Conservation (phyloP, 2,113 vertebrate species). For the Bubalus kerabau region DNA sequence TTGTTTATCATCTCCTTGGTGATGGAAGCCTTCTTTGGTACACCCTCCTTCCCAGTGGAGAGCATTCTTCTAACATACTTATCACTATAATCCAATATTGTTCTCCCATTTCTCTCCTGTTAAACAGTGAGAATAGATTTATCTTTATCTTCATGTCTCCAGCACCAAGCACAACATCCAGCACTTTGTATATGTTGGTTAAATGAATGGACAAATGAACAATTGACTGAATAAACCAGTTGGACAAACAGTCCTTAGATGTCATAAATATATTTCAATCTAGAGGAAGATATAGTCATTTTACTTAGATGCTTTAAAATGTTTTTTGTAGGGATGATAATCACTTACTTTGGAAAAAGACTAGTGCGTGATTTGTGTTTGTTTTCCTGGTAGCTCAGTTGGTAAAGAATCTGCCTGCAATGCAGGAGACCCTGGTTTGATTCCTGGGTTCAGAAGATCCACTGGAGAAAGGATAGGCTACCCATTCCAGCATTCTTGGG, state of each 20-base stretch:
- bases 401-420: not conserved
- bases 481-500: not conserved
- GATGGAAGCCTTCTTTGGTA: not conserved
- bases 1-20: not conserved
- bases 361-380: not conserved
- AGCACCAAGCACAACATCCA: not conserved
- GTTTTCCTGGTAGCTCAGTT: not conserved
- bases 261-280: not conserved
- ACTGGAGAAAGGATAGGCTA: not conserved
- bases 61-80: not conserved
- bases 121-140: not conserved
- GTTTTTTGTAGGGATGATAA: not conserved
- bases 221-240: not conserved
- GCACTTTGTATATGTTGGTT: not conserved
- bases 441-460: not conserved
- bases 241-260: not conserved
- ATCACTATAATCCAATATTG: not conserved
- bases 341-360: not conserved
- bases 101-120: not conserved
- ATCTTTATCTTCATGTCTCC: not conserved
- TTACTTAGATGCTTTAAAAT: not conserved
- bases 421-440: rapidly evolving
- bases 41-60: not conserved
- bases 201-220: not conserved
- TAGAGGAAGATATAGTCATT: not conserved